These are phyloP conservation scores for Eustalomyia histrio DNA, from an alignment of 2,888 invertebrate species.

Conservation along the genomic window DNA sequence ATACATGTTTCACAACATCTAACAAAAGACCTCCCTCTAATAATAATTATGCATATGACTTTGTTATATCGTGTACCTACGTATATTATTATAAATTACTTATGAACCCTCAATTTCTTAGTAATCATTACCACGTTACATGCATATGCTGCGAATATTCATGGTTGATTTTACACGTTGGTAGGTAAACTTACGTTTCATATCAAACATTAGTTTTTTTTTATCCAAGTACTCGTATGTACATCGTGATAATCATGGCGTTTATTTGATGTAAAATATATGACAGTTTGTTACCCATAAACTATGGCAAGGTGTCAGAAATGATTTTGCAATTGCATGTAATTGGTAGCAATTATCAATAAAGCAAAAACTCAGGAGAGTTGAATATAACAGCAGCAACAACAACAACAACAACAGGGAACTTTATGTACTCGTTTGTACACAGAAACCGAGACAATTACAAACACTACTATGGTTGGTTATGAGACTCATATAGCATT, in stretches of 20 bases:
- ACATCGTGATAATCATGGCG: conserved; percentile 64
- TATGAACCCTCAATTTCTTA: conserved; percentile 52
- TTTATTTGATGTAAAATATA: conserved; percentile 66
- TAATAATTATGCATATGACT: conserved; percentile 40
- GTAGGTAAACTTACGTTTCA: background rate
- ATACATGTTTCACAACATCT: background rate
- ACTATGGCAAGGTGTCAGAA: conserved; percentile 68
- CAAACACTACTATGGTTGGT: background rate
- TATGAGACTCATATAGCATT: background rate
- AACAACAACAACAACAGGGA: background rate
- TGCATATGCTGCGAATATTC: background rate
- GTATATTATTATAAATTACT: conserved; percentile 7
- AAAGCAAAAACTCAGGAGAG: conserved; percentile 55
- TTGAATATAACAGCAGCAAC: conserved; percentile 14
- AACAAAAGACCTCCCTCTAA: conserved; percentile 49
- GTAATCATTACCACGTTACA: conserved; percentile 25
- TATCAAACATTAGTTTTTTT: background rate
- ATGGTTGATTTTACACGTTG: background rate
- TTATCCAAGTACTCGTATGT: background rate
- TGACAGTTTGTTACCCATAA: conserved; percentile 67
- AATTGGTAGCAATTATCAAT: conserved; percentile 77
- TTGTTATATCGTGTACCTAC: conserved; percentile 15
- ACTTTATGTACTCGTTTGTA: background rate
- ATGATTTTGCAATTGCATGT: conserved; percentile 76
- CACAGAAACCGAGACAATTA: background rate